phyloP scores from a whole-genome alignment of 2,113 vertebrate species.

The Merops nubicus region DNA sequence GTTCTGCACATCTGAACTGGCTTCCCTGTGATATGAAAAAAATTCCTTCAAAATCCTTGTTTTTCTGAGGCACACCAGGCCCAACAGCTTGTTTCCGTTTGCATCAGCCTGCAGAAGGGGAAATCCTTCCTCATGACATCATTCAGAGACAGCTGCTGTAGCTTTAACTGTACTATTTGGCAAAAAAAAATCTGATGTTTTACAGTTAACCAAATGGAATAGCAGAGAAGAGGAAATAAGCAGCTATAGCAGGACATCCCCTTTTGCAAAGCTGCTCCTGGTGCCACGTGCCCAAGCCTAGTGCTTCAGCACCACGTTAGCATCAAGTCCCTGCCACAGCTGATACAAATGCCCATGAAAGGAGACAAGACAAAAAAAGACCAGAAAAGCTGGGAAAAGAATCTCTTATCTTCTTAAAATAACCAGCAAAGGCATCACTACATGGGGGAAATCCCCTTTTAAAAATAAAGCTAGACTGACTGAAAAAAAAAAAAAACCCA shows the following conservation, averaged over 20 bases:
- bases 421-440: neutral
- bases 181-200: neutral
- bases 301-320: accelerated
- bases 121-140: neutral
- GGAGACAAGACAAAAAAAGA: neutral
- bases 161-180: neutral
- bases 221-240: constrained; percentile 6
- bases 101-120: neutral
- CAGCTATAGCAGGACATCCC: accelerated
- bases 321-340: neutral
- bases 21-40: neutral
- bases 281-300: neutral
- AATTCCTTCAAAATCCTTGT: neutral
- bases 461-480: neutral
- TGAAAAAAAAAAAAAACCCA: neutral
- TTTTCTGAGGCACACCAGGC: neutral
- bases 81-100: neutral
- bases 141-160: neutral
- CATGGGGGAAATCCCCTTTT: neutral
- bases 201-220: neutral
- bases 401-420: neutral
- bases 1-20: neutral
- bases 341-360: neutral
- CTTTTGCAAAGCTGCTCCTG: neutral
- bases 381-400: neutral